phyloP scores from a whole-genome alignment of 2,113 vertebrate genomes.

The Calidris pygmaea region DNA sequence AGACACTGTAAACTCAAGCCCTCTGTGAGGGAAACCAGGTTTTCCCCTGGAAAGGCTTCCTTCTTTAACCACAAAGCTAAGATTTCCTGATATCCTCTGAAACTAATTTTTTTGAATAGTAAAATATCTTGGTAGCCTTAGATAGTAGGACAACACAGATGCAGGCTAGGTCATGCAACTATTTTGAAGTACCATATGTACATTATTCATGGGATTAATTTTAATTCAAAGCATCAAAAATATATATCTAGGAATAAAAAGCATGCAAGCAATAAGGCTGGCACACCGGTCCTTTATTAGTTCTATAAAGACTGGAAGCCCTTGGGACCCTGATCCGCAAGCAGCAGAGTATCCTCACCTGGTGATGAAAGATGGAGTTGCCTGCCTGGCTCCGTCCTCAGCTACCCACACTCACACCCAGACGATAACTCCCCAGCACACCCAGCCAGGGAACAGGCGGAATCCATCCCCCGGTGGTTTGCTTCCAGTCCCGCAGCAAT shows the following conservation, averaged over 20 bases:
- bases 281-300: constrained; percentile 19
- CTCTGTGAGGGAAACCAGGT: neutral
- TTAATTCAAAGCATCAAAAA: neutral
- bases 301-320: constrained; percentile 5
- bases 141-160: neutral
- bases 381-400: neutral
- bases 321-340: neutral
- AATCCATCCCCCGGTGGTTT: neutral
- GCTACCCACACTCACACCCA: neutral
- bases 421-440: neutral
- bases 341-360: neutral
- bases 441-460: neutral
- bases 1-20: neutral
- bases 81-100: neutral
- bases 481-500: neutral
- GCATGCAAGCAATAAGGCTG: neutral
- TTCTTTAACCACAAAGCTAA: neutral
- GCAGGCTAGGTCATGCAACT: neutral
- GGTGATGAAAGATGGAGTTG: neutral
- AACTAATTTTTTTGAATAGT: neutral
- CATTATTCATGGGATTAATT: neutral
- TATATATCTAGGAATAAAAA: neutral
- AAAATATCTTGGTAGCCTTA: neutral
- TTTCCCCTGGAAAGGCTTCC: neutral
- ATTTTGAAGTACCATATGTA: neutral